Base-by-base conservation (phyloP, 2,113 vertebrate genomes). In the Oncorhynchus clarkii region DNA sequence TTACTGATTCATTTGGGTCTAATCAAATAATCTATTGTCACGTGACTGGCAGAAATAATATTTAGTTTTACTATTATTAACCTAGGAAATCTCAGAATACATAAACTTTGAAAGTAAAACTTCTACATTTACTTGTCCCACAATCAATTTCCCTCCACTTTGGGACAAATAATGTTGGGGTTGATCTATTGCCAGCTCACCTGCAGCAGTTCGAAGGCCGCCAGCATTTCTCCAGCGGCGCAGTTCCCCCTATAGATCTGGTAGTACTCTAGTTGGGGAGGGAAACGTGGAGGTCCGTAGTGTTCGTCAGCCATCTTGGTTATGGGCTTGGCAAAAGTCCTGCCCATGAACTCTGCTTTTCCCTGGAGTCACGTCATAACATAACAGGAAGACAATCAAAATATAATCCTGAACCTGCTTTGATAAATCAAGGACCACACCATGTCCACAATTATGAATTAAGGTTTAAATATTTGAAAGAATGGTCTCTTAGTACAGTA, bases 161-260 rank as follows among this genome's bases (percentile, higher is more conserved):
- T 54, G 51, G 51, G 16, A 54, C 51, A 54, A 18, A 54, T 18
- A 54, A 18, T 51, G 49, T 51, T 5, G 49, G 16, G 49, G 49
- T 51, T 51, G 49, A 51, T 54, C 51, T 18, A 54, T 62, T 62
- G n/a, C 59, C 59, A n/a, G 59, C 76, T 80, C 88, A 99, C 98
- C 98, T 99, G 97, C 66, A 99, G 94, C 31, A 99, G 94, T 78
- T 99, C 98, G 1, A 99, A 99, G 83, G 98, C 98, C 0, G 97
- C 98, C 90, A 99, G 92, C 67, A 99, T 93, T 80, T 99, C 97
- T 0, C 98, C 98, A 0, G 98, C 97, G 0, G 92, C 93, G 88
- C 94, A 93, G 45, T 96, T 97, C 72, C 97, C 97, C 2, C 97
- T 92, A 91, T 95, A 99, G 82, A 99, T 94, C 93, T 99, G 97